Evolutionary conservation across 2,888 invertebrate species (phyloP), one percentile per base, ranked within the genome.

Genomic region (Cheilosia soror): DNA sequence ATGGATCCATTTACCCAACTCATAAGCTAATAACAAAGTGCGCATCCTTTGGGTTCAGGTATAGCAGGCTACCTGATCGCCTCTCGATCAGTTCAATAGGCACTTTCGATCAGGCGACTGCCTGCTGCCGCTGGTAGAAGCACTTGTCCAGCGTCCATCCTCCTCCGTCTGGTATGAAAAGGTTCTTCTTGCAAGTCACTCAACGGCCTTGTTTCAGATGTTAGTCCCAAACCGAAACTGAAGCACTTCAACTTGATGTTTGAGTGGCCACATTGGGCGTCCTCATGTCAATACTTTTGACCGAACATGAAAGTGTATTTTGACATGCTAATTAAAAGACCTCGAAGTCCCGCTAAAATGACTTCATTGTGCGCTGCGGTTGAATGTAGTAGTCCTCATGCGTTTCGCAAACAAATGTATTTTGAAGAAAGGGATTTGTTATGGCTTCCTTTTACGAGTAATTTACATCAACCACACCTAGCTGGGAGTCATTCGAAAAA

Each of bases 271-370:
- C 40, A 60, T 73, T 86, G 87, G 85, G 71, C 82, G 82, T 86
- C 68, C 66, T 40, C 69, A 63, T 83, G 86, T 87, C 79, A 80
- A 68, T 76, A 60, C 68, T 77, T 82, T 71, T 69, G 83, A 76
- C 55, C 73, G 75, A 37, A 66, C 87, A 57, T 87, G 51, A 83
- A 87, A 88, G 88, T 88, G 88, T 76, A 84, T 87, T 88, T 83
- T 90, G 90, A 91, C 90, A 90, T 90, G 91, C 90, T 90, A 90
- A 91, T 90, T 90, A 90, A 91, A 91, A 90, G 91, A 89, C 91
- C 85, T 88, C 90, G 89, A 83, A 82, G 86, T 87, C 88, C 89
- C 90, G 89, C 88, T 88, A 62, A 83, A 87, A 80, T 81, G 53
- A n/a, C 57, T 51, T 13, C 60, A 73, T 65, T 78, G 63, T 78